Conservation (phyloP, 2,113 vertebrate genomes). For the Micronisus gabar region DNA sequence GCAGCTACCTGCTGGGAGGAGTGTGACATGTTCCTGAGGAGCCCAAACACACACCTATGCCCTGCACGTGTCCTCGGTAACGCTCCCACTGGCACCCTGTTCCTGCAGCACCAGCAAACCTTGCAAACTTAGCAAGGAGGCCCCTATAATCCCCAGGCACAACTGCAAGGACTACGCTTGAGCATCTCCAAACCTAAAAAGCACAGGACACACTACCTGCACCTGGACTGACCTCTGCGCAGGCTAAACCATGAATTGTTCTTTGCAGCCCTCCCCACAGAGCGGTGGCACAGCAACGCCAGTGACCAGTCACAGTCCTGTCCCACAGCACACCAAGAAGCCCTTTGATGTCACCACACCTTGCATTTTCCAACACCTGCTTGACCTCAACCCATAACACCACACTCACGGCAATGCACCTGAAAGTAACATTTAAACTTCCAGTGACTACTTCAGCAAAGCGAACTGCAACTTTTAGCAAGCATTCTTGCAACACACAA, state of each 20-base stretch:
- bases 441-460: neutral
- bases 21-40: accelerated
- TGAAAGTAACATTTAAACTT: neutral
- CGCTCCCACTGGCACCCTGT: neutral
- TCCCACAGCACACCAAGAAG: neutral
- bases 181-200: neutral
- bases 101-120: no score
- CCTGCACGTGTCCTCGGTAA: accelerated
- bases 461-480: neutral
- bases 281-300: accelerated
- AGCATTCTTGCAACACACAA: no score
- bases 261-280: neutral
- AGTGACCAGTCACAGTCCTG: neutral
- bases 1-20: neutral
- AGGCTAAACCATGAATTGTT: neutral
- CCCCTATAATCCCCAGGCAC: neutral
- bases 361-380: neutral
- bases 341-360: neutral
- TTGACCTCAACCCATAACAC: neutral
- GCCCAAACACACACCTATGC: neutral
- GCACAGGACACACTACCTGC: neutral
- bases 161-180: accelerated
- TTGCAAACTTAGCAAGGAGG: neutral
- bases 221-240: neutral
- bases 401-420: accelerated